Evolutionary conservation across 2,888 invertebrate genomes (phyloP), one percentile per base, ranked within the genome.

Genomic region (Drosophila formosana): DNA sequence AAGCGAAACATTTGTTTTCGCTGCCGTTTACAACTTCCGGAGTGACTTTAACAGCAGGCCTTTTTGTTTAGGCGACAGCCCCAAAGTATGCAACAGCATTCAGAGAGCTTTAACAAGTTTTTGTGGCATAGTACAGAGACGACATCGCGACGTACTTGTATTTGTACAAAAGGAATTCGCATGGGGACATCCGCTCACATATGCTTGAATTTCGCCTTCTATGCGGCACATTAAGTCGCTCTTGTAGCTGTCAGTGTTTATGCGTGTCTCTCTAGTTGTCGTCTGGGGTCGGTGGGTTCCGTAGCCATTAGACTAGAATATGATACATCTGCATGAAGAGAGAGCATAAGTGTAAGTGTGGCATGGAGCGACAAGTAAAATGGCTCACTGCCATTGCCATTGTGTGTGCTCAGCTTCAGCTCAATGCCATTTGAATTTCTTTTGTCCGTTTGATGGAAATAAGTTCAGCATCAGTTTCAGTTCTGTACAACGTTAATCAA

Each of bases 1-100:
- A 81, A 85, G 82, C 70, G 75, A 75, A 70, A 80, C 76, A 80
- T 82, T 84, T 82, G 86, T 85, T 82, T 75, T 71, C 55, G 71
- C 75, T 41, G 64, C 67, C 79, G 66, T 63, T 84, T 79, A 82
- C 88, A 85, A 82, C 82, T 82, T 83, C 78, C 80, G 68, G 52
- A 32, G 37, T 45, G 66, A 57, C 85, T 75, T 75, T 46, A 77
- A 78, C 53, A 41, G 30, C 45, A 55, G 41, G 46, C 60, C 63
- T 72, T 65, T 69, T 76, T 43, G 67, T 65, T 57, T 66, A 61
- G 62, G 23, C 55, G 63, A 7, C 41, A 34, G 30, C 34, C 47
- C 34, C 18, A 51, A 63, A 66, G 62, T 67, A 72, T 69, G 78
- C 80, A 75, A 72, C 69, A 61, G 56, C 45, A 72, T 30, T 39